Evolutionary conservation across 1,140 invertebrate species (phyloP).

Genomic region (Drosophila bocqueti): DNA sequence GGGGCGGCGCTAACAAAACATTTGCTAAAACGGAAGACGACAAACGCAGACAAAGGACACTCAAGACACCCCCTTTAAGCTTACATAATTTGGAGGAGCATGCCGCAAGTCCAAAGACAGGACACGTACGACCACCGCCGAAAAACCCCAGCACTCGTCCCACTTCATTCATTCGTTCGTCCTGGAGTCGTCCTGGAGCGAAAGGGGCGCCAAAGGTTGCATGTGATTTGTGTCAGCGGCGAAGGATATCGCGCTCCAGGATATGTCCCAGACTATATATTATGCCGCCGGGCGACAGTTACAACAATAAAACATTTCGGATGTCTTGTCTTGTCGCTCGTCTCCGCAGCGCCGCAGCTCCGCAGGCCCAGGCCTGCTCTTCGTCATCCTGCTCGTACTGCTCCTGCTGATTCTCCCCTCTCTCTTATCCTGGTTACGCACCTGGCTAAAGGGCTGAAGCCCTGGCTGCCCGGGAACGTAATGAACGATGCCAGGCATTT

Average conservation of each 20-base stretch:
- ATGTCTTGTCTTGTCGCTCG: slow-evolving; percentile 67
- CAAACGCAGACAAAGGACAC: slow-evolving; percentile 61
- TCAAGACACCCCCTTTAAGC: slow-evolving; percentile 69
- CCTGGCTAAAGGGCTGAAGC: slow-evolving; percentile 49
- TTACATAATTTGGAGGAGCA: slow-evolving; percentile 70
- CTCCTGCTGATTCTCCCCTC: not conserved
- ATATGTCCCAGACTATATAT: slow-evolving; percentile 76
- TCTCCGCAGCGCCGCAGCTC: slow-evolving; percentile 15
- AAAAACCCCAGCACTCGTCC: slow-evolving; percentile 44
- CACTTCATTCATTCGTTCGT: slow-evolving; percentile 21
- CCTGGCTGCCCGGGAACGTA: slow-evolving; percentile 30
- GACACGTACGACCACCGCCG: slow-evolving; percentile 64
- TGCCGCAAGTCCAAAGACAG: slow-evolving; percentile 46
- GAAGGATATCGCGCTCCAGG: slow-evolving; percentile 45
- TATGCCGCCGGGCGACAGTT: slow-evolving; percentile 75
- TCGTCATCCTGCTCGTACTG: slow-evolving; percentile 5
- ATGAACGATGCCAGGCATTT: slow-evolving; percentile 79
- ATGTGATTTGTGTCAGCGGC: slow-evolving; percentile 77
- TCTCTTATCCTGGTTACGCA: slow-evolving; percentile 18
- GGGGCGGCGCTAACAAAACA: slow-evolving; percentile 73
- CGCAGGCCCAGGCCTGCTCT: not conserved
- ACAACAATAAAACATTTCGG: slow-evolving; percentile 83
- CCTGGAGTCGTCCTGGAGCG: slow-evolving; percentile 5
- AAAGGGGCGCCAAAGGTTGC: slow-evolving; percentile 60
- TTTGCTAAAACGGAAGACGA: slow-evolving; percentile 80